These are phyloP conservation scores for Caretta caretta DNA, from an alignment of 2,113 vertebrate species.

Conservation along the genomic window DNA sequence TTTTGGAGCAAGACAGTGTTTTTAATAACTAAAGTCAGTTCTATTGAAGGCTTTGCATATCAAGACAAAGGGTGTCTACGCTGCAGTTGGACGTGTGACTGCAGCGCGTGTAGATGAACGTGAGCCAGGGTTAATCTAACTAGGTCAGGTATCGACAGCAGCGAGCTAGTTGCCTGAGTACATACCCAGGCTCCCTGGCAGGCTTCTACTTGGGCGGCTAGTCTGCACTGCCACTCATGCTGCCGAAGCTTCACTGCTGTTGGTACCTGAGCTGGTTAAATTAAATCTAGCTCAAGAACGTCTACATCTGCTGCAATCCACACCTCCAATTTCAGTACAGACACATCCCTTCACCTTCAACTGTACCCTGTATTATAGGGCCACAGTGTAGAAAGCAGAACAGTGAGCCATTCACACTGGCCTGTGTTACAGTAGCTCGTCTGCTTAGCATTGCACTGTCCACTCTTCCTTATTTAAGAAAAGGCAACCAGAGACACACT, in stretches of 20 bases:
- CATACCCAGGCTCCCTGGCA: background rate
- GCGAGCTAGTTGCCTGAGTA: background rate
- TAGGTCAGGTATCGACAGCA: background rate
- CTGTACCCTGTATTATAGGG: background rate
- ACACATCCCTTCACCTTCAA: background rate
- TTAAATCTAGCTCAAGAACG: background rate
- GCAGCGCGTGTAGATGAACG: background rate
- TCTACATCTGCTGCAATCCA: background rate
- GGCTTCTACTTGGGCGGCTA: background rate
- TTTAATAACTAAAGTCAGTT: background rate
- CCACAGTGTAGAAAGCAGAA: background rate
- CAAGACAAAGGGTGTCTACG: background rate
- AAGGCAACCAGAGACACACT: background rate
- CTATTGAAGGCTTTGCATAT: background rate
- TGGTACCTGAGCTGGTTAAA: background rate
- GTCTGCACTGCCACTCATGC: background rate
- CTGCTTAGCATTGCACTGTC: background rate
- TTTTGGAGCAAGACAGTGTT: background rate
- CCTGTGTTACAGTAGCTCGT: background rate
- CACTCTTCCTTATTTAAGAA: background rate
- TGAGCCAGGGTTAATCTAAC: background rate
- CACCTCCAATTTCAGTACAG: background rate
- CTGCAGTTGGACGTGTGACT: background rate
- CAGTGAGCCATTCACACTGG: background rate
- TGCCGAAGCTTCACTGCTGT: background rate